phyloP scores from a whole-genome alignment of 2,113 vertebrate genomes.

The Leucopsar rothschildi region DNA sequence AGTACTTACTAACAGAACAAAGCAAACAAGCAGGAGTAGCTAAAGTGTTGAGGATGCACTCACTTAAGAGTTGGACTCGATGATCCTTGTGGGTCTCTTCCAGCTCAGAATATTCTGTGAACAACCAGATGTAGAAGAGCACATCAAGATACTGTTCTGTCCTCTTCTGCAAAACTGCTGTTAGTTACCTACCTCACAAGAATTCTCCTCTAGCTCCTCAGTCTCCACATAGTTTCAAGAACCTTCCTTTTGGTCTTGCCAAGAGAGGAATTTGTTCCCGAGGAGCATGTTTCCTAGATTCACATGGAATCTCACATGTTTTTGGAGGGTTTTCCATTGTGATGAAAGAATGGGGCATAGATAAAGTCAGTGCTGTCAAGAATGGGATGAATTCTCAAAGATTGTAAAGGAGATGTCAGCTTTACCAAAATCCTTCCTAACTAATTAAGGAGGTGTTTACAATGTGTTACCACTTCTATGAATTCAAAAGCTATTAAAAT shows the following conservation, averaged over 20 bases:
- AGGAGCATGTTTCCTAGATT: not conserved
- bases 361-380: not conserved
- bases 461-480: not conserved
- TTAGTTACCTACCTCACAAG: not conserved
- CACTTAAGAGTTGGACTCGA: not conserved
- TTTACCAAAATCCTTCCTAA: not conserved
- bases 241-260: not conserved
- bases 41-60: not conserved
- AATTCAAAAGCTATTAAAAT: slow-evolving; percentile 23
- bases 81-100: not conserved
- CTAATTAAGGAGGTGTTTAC: not conserved
- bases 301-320: not conserved
- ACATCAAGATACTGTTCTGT: not conserved
- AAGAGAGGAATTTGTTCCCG: not conserved
- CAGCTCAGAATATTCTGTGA: not conserved
- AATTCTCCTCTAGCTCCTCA: not conserved
- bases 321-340: not conserved
- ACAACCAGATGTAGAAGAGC: not conserved
- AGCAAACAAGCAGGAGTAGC: not conserved
- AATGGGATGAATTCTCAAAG: not conserved
- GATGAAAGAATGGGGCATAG: not conserved
- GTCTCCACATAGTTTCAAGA: not conserved
- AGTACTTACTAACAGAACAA: not conserved
- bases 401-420: not conserved
- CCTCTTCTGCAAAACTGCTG: not conserved